Evolutionary conservation across 2,797 vertebrate genomes (phyloP).

Genomic region (Basileuterus tristriatus): DNA sequence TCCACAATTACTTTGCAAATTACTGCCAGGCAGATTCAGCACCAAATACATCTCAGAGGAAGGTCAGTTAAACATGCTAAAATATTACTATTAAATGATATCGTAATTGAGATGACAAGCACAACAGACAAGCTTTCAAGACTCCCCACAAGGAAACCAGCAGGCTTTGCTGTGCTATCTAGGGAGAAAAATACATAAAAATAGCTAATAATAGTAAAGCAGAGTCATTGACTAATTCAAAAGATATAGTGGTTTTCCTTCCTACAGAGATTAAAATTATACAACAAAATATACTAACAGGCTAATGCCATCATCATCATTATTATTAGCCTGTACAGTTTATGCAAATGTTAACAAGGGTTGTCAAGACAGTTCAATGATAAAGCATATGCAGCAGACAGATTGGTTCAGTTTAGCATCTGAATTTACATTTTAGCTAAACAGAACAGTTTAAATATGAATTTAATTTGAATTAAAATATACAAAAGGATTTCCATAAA

Average conservation of each 20-base stretch:
- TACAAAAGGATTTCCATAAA: not conserved
- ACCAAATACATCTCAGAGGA: not conserved
- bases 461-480: constrained; percentile 47
- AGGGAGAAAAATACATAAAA: constrained; percentile 23
- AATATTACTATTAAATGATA: not conserved
- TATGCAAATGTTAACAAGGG: constrained; percentile 39
- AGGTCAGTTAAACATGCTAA: not conserved
- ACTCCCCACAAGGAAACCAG: not conserved
- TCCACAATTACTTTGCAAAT: not conserved
- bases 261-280: constrained; percentile 48
- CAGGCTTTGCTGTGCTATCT: not conserved
- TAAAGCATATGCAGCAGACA: constrained; percentile 44
- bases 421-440: constrained; percentile 44
- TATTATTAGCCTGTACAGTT: constrained; percentile 44
- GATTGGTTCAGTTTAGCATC: constrained; percentile 24
- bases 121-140: not conserved
- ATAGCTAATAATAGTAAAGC: constrained; percentile 44
- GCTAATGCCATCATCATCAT: constrained; percentile 27
- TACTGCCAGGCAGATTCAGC: not conserved
- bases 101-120: not conserved
- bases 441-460: constrained; percentile 22
- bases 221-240: constrained; percentile 27
- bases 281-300: constrained; percentile 9
- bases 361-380: constrained; percentile 38
- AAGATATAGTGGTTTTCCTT: not conserved